Evolutionary conservation across 64 coral and sea anemone genomes (phyloP), one percentile per base, ranked within the genome.

Genomic region (Montipora capricornis): DNA sequence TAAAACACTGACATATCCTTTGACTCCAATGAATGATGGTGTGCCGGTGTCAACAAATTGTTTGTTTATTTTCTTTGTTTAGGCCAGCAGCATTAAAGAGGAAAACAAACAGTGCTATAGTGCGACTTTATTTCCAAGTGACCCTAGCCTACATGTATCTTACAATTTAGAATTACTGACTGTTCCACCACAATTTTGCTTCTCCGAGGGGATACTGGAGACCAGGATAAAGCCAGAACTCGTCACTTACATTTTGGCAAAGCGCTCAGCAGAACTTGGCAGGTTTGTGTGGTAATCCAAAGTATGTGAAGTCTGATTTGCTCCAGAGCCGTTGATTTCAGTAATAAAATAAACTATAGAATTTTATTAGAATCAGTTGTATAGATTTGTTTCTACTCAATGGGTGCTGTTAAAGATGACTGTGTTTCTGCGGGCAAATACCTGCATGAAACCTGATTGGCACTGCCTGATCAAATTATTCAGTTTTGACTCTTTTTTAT

Each of bases 121-220:
- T 44, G 29, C 74, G 16, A 22, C 48, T 8, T 49, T 55, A 8
- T 46, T 59, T 70, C 49, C 60, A 12, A 55, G 44, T 55, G n/a
- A 74, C 29, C 48, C 50, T 6, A 8, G 22, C 8, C 5, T 57
- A 11, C 15, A 61, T 64, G 9, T 47, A 3, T 47, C 80, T 64
- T 29, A 20, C 15, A 17, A 73, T 73, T 9, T 13, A 48, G 82
- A 86, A 71, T 13, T 37, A 37, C 1, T 86, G 68, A 71, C 82
- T 22, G n/a, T 86, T 86, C 82, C 66, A 24, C 82, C 82, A 70
- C 68, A 66, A 86, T 86, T 86, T 48, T 10, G 59, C 66, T 68
- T 73, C 26, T 44, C 45, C 1, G 68, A n/a, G 6, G 62, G 62
- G 16, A 86, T 50, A 59, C n/a, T 66, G 71, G 48, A 64, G 11